A percentile compares a stretch with the other conserved stretches of the same genome.
Evolutionary conservation across 2,888 invertebrate species (phyloP).

Genomic region (Sminthurides aquaticus): DNA sequence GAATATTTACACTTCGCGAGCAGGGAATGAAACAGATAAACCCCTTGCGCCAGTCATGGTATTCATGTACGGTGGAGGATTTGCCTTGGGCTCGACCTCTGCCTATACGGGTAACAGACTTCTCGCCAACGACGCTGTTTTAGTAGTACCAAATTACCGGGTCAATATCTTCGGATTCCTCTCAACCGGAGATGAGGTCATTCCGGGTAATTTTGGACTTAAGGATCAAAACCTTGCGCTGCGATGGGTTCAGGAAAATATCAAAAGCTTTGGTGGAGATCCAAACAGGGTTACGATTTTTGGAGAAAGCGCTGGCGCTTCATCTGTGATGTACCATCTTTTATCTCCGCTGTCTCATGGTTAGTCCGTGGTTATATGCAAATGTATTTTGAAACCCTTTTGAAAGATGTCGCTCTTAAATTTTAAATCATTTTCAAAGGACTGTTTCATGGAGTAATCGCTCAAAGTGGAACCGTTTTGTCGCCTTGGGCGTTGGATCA

Average conservation of each 20-base stretch:
- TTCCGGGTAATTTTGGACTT: slow-evolving; percentile 17
- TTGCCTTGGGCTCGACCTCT: slow-evolving; percentile 11
- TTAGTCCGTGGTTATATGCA: not conserved
- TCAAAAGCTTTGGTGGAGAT: slow-evolving; percentile 15
- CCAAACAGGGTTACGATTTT: slow-evolving; percentile 17
- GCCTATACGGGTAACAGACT: slow-evolving; percentile 13
- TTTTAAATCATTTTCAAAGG: slow-evolving; percentile 5
- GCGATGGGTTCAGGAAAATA: slow-evolving; percentile 20
- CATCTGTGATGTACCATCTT: slow-evolving; percentile 14
- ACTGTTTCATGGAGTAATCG: slow-evolving; percentile 30
- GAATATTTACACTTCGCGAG: slow-evolving; percentile 9
- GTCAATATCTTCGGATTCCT: slow-evolving; percentile 12
- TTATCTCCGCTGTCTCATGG: slow-evolving; percentile 8
- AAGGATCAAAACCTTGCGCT: slow-evolving; percentile 18
- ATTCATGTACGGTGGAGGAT: slow-evolving; percentile 19
- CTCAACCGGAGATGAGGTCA: slow-evolving; percentile 16
- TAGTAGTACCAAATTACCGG: slow-evolving; percentile 19
- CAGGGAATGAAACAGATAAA: slow-evolving; percentile 3
- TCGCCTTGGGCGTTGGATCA: slow-evolving; percentile 31
- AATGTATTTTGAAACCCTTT: not conserved
- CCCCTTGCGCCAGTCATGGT: slow-evolving; percentile 15
- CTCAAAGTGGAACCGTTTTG: slow-evolving; percentile 27
- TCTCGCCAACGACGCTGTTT: slow-evolving; percentile 7
- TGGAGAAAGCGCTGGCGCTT: slow-evolving; percentile 14
- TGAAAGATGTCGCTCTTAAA: not conserved